These are phyloP conservation scores for Maniola jurtina DNA, from an alignment of 1,140 invertebrate species.

Conservation along the genomic window DNA sequence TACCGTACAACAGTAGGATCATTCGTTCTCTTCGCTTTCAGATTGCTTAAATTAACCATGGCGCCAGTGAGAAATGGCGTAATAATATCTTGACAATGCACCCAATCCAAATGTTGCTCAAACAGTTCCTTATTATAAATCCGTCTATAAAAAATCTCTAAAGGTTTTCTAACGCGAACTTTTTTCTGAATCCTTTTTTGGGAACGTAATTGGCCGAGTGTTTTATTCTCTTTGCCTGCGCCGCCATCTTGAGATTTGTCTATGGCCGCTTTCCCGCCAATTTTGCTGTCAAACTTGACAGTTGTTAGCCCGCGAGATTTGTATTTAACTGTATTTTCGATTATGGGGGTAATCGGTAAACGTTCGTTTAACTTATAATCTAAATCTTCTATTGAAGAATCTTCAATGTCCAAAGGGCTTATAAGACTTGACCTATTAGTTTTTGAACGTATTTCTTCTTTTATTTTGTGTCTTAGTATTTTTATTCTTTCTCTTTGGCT, in stretches of 20 bases:
- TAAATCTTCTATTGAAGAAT: slow-evolving; percentile 13
- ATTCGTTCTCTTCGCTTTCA: slow-evolving; percentile 28
- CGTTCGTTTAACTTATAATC: slow-evolving; percentile 21
- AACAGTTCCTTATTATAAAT: slow-evolving; percentile 19
- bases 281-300: slow-evolving; percentile 18
- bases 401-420: not conserved
- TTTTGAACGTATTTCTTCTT: slow-evolving; percentile 21
- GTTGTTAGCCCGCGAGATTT: slow-evolving; percentile 7
- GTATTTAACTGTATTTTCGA: slow-evolving; percentile 19
- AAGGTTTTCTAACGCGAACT: slow-evolving; percentile 24
- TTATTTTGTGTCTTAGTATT: slow-evolving; percentile 28
- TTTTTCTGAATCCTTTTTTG: slow-evolving; percentile 16
- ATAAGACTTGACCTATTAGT: not conserved
- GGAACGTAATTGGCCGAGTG: slow-evolving; percentile 11
- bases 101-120: slow-evolving; percentile 33
- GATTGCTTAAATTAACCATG: slow-evolving; percentile 28
- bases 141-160: slow-evolving; percentile 50
- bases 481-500: slow-evolving; percentile 28
- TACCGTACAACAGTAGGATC: slow-evolving; percentile 36
- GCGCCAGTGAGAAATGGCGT: slow-evolving; percentile 43
- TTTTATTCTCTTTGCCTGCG: not conserved
- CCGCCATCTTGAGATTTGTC: not conserved
- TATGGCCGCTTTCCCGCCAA: not conserved
- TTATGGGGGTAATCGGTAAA: slow-evolving; percentile 36
- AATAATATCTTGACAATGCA: slow-evolving; percentile 47